A percentile compares a stretch with the other conserved stretches of the same genome.
phyloP scores from a whole-genome alignment of 2,797 vertebrate genomes.

The Gadopsis marmoratus region DNA sequence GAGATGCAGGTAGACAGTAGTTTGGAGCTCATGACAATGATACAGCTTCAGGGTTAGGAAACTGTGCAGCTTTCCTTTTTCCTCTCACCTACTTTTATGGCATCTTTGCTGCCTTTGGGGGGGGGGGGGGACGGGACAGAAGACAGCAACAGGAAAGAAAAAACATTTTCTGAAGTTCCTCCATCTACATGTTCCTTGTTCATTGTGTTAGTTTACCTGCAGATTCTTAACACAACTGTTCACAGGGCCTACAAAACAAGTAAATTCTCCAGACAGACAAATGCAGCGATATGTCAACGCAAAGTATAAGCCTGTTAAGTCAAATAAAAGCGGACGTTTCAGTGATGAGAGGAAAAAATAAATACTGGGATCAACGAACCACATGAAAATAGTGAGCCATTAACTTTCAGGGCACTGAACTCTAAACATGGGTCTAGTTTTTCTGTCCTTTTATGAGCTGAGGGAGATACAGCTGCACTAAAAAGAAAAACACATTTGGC shows the following conservation, averaged over 20 bases:
- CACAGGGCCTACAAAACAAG: neutral
- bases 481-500: slow-evolving; percentile 11
- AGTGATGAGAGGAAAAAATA: neutral
- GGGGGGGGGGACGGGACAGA: too few species aligned
- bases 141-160: slow-evolving; percentile 10
- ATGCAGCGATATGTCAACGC: neutral
- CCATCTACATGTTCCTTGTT: neutral
- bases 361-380: slow-evolving; percentile 4
- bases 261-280: neutral
- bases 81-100: slow-evolving; percentile 19
- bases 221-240: neutral
- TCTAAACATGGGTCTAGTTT: slow-evolving; percentile 47
- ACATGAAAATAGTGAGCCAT: slow-evolving; percentile 25
- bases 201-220: neutral
- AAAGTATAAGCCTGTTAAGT: neutral
- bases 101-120: slow-evolving; percentile 13
- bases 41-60: slow-evolving; percentile 19
- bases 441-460: slow-evolving; percentile 23
- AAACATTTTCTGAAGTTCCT: neutral
- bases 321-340: neutral
- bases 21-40: slow-evolving; percentile 19
- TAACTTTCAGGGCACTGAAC: slow-evolving; percentile 33
- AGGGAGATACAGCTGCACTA: slow-evolving; percentile 9
- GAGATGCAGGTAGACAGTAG: slow-evolving; percentile 1
- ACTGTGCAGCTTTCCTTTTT: slow-evolving; percentile 19